Evolutionary conservation across 2,797 vertebrate species (phyloP).

Genomic region (Podargus strigoides): DNA sequence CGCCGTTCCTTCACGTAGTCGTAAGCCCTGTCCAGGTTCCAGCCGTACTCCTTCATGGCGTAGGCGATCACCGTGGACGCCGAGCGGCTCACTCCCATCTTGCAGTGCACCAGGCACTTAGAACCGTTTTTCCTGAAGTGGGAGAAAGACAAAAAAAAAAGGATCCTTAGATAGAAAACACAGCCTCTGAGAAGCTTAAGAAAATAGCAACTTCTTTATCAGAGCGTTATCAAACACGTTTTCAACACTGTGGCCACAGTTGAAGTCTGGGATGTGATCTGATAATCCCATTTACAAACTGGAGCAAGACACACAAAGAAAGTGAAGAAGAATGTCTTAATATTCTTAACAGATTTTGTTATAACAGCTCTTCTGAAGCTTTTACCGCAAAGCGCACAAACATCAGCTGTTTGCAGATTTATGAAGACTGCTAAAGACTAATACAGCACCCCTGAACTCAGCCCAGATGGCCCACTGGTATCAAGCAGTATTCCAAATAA

Average conservation of each 20-base stretch:
- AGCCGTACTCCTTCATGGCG: constrained; percentile 98
- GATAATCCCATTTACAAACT: constrained; percentile 45
- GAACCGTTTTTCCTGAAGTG: constrained; percentile 86
- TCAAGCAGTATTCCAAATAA: background rate
- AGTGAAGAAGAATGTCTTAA: constrained; percentile 2
- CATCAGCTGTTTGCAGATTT: background rate
- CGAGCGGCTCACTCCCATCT: constrained; percentile 97
- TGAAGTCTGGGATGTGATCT: background rate
- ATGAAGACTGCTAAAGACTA: background rate
- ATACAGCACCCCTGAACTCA: background rate
- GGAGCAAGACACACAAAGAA: background rate
- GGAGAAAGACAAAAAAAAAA: background rate
- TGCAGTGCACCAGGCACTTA: constrained; percentile 98
- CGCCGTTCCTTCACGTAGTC: constrained; percentile 93
- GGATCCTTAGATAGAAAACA: background rate
- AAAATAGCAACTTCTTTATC: background rate
- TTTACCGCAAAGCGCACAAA: background rate
- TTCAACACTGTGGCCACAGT: background rate
- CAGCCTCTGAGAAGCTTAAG: background rate
- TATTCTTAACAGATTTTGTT: background rate
- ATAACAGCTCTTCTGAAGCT: background rate
- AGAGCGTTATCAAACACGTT: background rate
- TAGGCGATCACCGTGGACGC: constrained; percentile 97
- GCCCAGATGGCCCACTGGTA: background rate
- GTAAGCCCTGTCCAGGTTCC: constrained; percentile 91